A percentile compares a stretch with the other conserved stretches of the same genome.
phyloP scores from a whole-genome alignment of 2,113 vertebrate genomes.

The Nansenia antarctica region DNA sequence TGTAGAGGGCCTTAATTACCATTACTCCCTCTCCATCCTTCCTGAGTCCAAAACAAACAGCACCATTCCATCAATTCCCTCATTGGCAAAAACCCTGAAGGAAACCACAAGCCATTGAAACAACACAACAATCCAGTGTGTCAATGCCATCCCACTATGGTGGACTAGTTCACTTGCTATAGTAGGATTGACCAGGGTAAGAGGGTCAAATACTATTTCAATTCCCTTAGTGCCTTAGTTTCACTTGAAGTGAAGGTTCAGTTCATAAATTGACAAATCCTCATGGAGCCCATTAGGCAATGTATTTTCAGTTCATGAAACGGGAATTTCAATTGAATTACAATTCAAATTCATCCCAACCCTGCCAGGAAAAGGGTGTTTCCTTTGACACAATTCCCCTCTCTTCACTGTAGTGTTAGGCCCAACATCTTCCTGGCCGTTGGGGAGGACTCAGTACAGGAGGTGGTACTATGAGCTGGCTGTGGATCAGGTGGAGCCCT shows the following conservation, averaged over 20 bases:
- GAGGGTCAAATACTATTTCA: no score
- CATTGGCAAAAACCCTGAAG: neutral
- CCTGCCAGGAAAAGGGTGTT: no score
- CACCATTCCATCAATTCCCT: no score
- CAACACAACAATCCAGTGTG: neutral
- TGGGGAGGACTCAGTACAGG: conserved; percentile 89
- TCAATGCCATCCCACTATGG: no score
- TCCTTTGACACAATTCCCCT: neutral
- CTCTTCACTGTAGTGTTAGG: conserved; percentile 80
- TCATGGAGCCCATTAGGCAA: no score
- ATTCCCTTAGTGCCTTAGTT: no score
- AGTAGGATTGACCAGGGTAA: no score
- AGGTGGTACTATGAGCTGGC: conserved; percentile 95
- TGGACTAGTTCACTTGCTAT: no score
- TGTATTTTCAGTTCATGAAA: neutral
- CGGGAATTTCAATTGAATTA: neutral
- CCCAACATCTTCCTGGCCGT: conserved; percentile 91
- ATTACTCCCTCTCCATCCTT: neutral
- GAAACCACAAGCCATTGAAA: neutral
- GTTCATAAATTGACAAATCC: no score
- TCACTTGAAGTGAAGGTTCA: no score
- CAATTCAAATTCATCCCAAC: no score
- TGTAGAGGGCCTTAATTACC: neutral
- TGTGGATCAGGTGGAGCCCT: conserved; percentile 85
- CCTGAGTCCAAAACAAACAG: neutral